phyloP scores from a whole-genome alignment of 1,140 invertebrate species.

The Uloborus diversus region DNA sequence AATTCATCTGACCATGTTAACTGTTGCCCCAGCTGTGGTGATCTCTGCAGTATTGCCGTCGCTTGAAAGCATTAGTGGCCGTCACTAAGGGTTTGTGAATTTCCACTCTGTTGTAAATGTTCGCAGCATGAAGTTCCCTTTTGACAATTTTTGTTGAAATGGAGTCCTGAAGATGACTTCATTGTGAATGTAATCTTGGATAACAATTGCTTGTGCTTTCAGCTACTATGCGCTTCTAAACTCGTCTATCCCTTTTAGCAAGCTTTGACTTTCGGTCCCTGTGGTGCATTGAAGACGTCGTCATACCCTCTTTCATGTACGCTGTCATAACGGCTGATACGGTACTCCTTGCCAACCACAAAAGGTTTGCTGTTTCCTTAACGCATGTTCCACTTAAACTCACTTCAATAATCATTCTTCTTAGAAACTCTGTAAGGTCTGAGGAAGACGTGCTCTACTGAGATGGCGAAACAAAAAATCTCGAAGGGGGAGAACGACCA shows the following conservation, averaged over 20 bases:
- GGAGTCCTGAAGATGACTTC: background rate
- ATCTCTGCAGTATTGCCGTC: too few species aligned
- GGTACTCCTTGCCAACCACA: slow-evolving; percentile 19
- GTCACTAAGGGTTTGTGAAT: too few species aligned
- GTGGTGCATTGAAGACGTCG: slow-evolving; percentile 18
- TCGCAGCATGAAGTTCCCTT: background rate
- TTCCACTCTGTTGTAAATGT: too few species aligned
- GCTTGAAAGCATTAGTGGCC: too few species aligned
- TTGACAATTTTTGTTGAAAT: background rate
- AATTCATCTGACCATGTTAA: too few species aligned
- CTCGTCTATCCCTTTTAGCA: background rate
- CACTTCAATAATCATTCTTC: background rate
- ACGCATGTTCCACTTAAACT: too few species aligned
- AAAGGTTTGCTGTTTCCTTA: slow-evolving; percentile 26
- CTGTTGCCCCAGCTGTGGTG: too few species aligned
- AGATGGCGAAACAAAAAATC: too few species aligned
- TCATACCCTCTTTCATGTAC: slow-evolving; percentile 4
- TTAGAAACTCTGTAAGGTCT: background rate
- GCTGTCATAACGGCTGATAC: slow-evolving; percentile 20
- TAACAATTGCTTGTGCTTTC: slow-evolving; percentile 1
- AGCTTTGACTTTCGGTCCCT: slow-evolving; percentile 9
- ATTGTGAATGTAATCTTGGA: background rate
- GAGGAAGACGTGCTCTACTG: too few species aligned
- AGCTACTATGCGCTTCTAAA: too few species aligned
- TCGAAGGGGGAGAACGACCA: too few species aligned